Evolutionary conservation across 2,113 vertebrate species (phyloP).

Genomic region (Chelonoidis abingdonii): DNA sequence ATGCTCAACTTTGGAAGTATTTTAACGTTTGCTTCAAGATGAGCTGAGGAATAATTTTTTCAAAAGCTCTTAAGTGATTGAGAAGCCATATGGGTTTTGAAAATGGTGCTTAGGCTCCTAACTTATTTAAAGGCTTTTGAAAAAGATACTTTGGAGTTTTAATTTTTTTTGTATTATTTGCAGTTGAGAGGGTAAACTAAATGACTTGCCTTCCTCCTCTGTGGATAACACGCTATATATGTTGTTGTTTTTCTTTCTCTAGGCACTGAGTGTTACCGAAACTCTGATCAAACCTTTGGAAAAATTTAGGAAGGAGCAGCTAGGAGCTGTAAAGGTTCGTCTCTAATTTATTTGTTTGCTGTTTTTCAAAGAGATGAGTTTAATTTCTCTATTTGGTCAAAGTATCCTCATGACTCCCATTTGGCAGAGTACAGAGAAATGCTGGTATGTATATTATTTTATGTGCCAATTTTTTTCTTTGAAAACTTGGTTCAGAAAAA

Average conservation of each 20-base stretch:
- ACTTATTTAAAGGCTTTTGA: not conserved
- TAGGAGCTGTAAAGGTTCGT: constrained; percentile 94
- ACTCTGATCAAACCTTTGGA: constrained; percentile 98
- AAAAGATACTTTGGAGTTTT: not conserved
- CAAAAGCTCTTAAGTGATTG: not conserved
- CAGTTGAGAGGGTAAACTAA: constrained; percentile 10
- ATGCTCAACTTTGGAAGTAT: not conserved
- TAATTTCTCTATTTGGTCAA: not conserved
- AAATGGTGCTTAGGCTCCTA: not conserved
- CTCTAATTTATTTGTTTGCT: not conserved
- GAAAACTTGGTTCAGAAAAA: constrained; percentile 19
- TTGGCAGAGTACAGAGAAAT: constrained; percentile 11
- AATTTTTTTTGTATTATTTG: not conserved
- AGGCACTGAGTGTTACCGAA: constrained; percentile 97
- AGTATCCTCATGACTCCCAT: not conserved
- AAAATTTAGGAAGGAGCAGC: constrained; percentile 97
- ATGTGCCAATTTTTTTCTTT: not conserved
- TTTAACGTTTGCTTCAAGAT: not conserved
- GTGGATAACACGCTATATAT: constrained; percentile 54
- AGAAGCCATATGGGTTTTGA: not conserved
- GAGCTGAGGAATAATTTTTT: not conserved
- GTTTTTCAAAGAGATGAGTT: constrained; percentile 17
- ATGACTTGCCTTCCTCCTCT: constrained; percentile 20
- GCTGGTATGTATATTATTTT: constrained; percentile 3
- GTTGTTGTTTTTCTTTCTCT: constrained; percentile 58